These are phyloP conservation scores for Colistium nudipinnis DNA, from an alignment of 2,113 vertebrate genomes.

Conservation along the genomic window DNA sequence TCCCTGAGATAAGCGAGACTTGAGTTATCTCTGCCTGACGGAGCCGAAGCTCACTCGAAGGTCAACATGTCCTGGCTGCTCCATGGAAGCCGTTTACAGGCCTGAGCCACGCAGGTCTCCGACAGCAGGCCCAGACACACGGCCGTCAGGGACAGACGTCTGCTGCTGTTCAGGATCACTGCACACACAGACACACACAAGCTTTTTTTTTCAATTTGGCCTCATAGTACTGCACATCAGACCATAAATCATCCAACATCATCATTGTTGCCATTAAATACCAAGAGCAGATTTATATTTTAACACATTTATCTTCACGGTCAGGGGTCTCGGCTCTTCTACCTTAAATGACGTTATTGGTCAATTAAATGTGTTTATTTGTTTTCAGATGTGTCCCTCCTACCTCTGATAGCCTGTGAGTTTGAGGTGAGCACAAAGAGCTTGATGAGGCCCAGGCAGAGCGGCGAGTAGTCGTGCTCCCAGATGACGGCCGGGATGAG, in stretches of 20 bases:
- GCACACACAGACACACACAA: conserved; percentile 39
- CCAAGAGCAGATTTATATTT: too few species aligned
- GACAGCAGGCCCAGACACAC: conserved; percentile 85
- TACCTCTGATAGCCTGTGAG: conserved; percentile 94
- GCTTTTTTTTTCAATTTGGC: too few species aligned
- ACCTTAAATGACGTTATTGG: too few species aligned
- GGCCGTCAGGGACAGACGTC: conserved; percentile 83
- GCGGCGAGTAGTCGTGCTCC: conserved; percentile 93
- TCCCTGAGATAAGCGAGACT: conserved; percentile 14
- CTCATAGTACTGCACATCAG: too few species aligned
- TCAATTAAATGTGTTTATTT: too few species aligned
- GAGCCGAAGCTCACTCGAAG: conserved; percentile 6
- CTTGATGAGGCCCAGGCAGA: conserved; percentile 92
- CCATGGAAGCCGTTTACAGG: conserved; percentile 80
- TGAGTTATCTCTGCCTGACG: not conserved
- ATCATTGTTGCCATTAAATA: not conserved
- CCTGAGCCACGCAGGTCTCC: conserved; percentile 83
- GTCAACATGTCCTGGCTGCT: conserved; percentile 57
- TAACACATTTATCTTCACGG: too few species aligned
- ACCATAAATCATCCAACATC: conserved; percentile 1
- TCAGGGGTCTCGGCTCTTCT: too few species aligned
- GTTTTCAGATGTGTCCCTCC: not conserved
- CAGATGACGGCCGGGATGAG: conserved; percentile 96
- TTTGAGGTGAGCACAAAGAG: conserved; percentile 95
- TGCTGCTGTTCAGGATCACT: conserved; percentile 91